Evolutionary conservation across 2,797 vertebrate species (phyloP).

Genomic region (Chloroceryle amazona): DNA sequence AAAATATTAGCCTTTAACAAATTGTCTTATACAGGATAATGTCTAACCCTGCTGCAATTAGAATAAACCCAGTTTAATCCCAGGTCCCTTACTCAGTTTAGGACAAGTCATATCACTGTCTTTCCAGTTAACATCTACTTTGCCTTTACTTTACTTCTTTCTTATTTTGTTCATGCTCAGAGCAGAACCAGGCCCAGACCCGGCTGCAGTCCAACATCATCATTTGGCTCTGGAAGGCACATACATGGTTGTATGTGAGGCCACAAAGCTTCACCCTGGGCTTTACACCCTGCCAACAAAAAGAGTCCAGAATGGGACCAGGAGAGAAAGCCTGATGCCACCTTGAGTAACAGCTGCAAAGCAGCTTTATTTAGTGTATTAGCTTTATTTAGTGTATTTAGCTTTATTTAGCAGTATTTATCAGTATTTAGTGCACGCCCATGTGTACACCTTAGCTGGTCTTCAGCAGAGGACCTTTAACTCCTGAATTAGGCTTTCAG

Average conservation of each 20-base stretch:
- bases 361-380: not conserved
- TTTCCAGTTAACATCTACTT: not conserved
- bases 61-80: not conserved
- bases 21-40: not conserved
- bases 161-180: not conserved
- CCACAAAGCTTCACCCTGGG: not conserved
- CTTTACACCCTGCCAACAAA: not conserved
- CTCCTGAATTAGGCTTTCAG: not conserved
- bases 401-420: too few species aligned
- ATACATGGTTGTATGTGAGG: accelerated
- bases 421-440: not conserved
- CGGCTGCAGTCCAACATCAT: not conserved
- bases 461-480: not conserved
- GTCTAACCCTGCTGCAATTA: not conserved
- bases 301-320: not conserved
- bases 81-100: not conserved
- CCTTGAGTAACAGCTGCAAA: not conserved
- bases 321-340: not conserved
- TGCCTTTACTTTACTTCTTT: not conserved
- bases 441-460: not conserved
- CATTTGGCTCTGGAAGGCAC: not conserved
- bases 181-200: not conserved
- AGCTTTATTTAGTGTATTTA: too few species aligned
- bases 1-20: not conserved
- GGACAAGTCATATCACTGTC: not conserved